These are phyloP conservation scores for Manis pentadactyla DNA, from an alignment of 2,797 vertebrate genomes.

Conservation along the genomic window DNA sequence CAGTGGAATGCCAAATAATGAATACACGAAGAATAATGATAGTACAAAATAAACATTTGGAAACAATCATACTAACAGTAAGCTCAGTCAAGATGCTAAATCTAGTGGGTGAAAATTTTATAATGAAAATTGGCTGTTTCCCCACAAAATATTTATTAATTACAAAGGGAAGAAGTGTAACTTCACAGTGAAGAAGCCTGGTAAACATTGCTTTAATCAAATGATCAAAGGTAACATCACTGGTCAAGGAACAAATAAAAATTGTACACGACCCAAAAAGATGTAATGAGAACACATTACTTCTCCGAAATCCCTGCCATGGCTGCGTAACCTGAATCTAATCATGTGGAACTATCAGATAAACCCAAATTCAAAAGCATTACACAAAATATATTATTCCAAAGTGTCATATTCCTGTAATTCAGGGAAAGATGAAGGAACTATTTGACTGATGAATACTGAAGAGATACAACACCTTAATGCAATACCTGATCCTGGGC, in stretches of 20 bases:
- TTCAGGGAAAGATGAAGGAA: neutral
- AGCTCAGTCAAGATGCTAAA: neutral
- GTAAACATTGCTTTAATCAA: neutral
- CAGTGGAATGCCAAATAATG: neutral
- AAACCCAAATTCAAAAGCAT: neutral
- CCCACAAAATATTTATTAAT: neutral
- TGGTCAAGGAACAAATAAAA: neutral
- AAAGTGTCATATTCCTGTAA: neutral
- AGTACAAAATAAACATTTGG: neutral
- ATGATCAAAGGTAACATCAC: neutral
- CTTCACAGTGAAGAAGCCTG: neutral
- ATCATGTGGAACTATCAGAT: neutral
- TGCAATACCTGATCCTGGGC: neutral
- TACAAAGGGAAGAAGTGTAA: neutral
- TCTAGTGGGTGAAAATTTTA: neutral
- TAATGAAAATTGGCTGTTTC: conserved; percentile 6
- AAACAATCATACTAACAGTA: neutral
- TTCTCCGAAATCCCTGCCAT: neutral
- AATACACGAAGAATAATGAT: neutral
- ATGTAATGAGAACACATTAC: neutral
- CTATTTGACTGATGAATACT: neutral
- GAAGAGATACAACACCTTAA: neutral
- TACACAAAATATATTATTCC: neutral
- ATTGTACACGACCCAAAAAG: neutral
- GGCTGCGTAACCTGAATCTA: neutral